Base-by-base conservation (phyloP, 2,113 vertebrate species). In the Heteronetta atricapilla region DNA sequence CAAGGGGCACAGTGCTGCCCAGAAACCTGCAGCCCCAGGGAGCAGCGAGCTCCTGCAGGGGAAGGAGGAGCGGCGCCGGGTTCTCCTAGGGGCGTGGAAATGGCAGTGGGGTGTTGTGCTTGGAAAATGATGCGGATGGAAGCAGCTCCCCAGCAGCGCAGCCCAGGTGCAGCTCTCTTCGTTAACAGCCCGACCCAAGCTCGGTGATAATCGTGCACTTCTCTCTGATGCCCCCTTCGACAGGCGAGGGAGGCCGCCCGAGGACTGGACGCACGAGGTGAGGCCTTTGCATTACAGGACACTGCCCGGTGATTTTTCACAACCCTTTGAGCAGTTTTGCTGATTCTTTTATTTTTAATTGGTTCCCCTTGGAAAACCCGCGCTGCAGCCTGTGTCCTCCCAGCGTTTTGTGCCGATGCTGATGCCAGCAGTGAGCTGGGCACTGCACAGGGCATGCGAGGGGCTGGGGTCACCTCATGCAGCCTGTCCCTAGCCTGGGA, bases 271-370 rank as follows among this genome's bases (percentile, higher is more conserved):
- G 23, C 40, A 13, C 0, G 23, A 82, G 96, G 92, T 94, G 89
- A 96, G 90, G 76, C 93, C 76, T 76, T 91, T 80, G 67, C 93
- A 94, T 59, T 58, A 95, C 95, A 96, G 84, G 84, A 90, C 50
- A 4, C 78, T 89, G 90, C 95, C 89, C 72, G 5, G 93, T 89
- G 89, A 95, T 95, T 96, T 96, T 96, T 95, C 86, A 95, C 81
- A 80, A 48, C 52, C 79, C 92, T 95, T 95, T 87, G 95, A 96
- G 91, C 55, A 36, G 59, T 91, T 97, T 88, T 92, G 95, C 94
- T 67, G 93, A 93, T 90, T 88, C 88, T 97, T 95, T 90, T 93
- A 33, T 96, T 96, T 96, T 96, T 97, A 97, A 97, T 97, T 97
- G 97, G 90, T 93, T 97, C 95, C 96, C 95, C 76, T 97, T 81